Conservation (phyloP, 2,797 vertebrate species). For the Typhlichthys subterraneus region DNA sequence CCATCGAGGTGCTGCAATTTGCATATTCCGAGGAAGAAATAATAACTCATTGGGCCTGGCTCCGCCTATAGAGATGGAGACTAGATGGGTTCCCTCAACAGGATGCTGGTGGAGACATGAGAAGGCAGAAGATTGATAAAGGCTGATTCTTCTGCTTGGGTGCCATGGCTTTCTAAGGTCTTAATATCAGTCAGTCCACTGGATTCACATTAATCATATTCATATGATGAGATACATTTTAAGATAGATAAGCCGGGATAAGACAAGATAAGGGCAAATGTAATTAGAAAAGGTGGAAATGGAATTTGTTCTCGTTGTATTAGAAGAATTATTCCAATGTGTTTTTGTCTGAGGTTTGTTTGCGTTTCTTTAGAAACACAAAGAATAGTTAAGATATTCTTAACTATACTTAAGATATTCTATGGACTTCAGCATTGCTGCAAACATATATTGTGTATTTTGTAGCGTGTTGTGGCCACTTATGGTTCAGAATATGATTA, state of each 20-base stretch:
- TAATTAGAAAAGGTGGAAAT: slow-evolving; percentile 10
- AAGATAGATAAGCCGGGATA: no score
- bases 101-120: slow-evolving; percentile 8
- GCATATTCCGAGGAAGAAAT: slow-evolving; percentile 69
- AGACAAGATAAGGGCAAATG: no score
- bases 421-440: no score
- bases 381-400: no score
- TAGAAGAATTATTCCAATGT: slow-evolving; percentile 22
- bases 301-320: not conserved
- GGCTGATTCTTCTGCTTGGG: not conserved
- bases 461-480: no score
- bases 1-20: slow-evolving; percentile 57
- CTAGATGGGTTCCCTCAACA: slow-evolving; percentile 28
- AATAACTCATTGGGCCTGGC: slow-evolving; percentile 64
- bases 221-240: no score
- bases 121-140: slow-evolving; percentile 23
- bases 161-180: no score
- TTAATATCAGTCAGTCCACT: no score
- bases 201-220: no score
- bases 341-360: slow-evolving; percentile 5
- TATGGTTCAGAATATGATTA: no score
- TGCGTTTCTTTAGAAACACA: not conserved
- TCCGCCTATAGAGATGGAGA: slow-evolving; percentile 27
- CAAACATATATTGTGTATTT: no score
- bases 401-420: no score